Evolutionary conservation across 2,113 vertebrate species (phyloP).

Genomic region (Sprattus sprattus): DNA sequence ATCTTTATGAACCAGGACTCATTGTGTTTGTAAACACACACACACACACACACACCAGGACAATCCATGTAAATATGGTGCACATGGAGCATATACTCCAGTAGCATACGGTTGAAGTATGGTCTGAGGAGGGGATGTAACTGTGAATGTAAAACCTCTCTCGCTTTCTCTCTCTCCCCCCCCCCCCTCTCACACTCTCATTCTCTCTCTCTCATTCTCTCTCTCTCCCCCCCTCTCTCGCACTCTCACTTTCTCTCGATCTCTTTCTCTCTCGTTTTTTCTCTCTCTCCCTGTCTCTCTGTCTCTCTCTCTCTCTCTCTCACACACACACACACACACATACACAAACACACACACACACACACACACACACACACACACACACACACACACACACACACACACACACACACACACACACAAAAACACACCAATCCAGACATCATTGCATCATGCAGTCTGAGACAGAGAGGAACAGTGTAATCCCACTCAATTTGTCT

Average conservation of each 20-base stretch:
- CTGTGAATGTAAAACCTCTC: not conserved
- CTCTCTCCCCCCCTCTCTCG: too few relatives aligned
- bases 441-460: slow-evolving; percentile 6
- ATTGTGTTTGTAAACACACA: not conserved
- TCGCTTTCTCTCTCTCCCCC: too few relatives aligned
- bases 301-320: not conserved
- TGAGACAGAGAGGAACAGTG: not conserved
- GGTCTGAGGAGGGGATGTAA: not conserved
- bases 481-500: not conserved
- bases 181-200: too few relatives aligned
- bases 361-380: not conserved
- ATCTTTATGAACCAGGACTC: slow-evolving; percentile 8
- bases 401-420: not conserved
- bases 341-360: not conserved
- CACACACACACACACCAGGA: slow-evolving; percentile 2
- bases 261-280: too few relatives aligned
- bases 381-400: not conserved
- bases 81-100: not conserved
- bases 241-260: too few relatives aligned
- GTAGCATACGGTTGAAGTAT: not conserved
- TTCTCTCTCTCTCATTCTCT: too few relatives aligned
- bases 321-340: not conserved
- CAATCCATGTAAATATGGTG: not conserved
- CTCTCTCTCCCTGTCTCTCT: too few relatives aligned
- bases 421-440: not conserved